Conservation (phyloP, 2,888 invertebrate genomes). For the Drosophila mettleri region DNA sequence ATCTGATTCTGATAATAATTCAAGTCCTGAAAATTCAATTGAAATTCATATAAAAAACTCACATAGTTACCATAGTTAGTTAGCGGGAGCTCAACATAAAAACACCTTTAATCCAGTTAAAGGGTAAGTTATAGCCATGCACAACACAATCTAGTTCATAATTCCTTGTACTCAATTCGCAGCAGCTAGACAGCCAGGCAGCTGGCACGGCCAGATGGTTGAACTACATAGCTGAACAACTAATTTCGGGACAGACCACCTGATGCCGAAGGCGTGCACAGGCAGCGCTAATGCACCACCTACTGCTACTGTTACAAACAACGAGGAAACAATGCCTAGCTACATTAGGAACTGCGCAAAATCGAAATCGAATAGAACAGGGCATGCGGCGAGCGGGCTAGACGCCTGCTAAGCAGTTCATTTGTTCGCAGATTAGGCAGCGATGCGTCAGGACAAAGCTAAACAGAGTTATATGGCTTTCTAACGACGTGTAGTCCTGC, state of each 20-base stretch:
- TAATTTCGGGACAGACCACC: conserved; percentile 20
- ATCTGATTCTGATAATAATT: no score
- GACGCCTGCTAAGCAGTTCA: conserved; percentile 52
- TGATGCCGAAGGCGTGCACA: conserved; percentile 56
- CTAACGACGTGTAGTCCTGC: conserved; percentile 56
- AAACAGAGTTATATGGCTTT: conserved; percentile 67
- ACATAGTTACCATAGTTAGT: no score
- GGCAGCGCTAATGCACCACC: conserved; percentile 70
- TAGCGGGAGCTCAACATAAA: background rate
- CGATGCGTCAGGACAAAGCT: conserved; percentile 51
- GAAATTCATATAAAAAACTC: no score
- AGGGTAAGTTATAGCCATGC: background rate
- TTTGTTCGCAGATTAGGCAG: conserved; percentile 40
- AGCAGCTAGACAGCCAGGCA: conserved; percentile 8
- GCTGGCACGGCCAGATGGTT: conserved; percentile 40
- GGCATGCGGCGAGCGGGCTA: conserved; percentile 36
- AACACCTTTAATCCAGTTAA: background rate
- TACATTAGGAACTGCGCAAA: conserved; percentile 54
- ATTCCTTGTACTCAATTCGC: background rate
- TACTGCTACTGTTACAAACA: conserved; percentile 64
- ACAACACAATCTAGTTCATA: background rate
- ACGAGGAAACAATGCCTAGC: conserved; percentile 36
- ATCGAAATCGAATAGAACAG: conserved; percentile 29
- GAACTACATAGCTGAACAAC: background rate
- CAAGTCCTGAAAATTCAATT: no score